Percentiles rank a stretch among this genome's conserved stretches.
Evolutionary conservation across 2,113 vertebrate genomes (phyloP).

Genomic region (Todiramphus saurophagus): DNA sequence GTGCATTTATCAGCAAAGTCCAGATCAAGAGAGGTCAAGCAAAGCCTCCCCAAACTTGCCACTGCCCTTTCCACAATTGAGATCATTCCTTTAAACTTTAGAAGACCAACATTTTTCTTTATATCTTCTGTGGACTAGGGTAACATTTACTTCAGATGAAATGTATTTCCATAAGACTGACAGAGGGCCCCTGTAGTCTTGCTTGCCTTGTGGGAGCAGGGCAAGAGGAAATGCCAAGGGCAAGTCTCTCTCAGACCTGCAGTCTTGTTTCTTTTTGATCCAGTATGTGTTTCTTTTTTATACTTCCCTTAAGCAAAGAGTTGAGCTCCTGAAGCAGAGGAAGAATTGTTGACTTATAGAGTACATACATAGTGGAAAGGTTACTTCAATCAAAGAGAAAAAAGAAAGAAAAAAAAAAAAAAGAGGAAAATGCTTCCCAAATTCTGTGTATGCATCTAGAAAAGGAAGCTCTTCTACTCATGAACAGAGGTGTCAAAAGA

Average conservation of each 20-base stretch:
- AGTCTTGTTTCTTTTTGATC: constrained; percentile 45
- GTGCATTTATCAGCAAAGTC: constrained; percentile 29
- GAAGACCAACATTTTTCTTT: constrained; percentile 10
- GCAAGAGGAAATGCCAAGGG: constrained; percentile 59
- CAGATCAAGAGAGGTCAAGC: constrained; percentile 43
- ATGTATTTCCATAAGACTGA: constrained; percentile 43
- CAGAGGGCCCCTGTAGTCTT: constrained; percentile 1
- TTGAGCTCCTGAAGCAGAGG: constrained; percentile 1
- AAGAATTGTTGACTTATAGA: constrained; percentile 31
- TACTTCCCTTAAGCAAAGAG: constrained; percentile 44
- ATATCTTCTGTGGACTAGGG: not conserved
- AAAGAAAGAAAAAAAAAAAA: not conserved
- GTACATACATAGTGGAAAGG: not conserved
- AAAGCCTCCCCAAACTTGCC: not conserved
- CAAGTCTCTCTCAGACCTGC: constrained; percentile 14
- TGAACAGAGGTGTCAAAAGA: not conserved
- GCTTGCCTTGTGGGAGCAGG: constrained; percentile 5
- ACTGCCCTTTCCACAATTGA: constrained; percentile 34
- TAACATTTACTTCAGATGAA: constrained; percentile 63
- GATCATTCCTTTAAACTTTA: constrained; percentile 34
- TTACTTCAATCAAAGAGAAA: not conserved
- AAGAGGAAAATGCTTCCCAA: not conserved
- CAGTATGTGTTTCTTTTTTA: not conserved
- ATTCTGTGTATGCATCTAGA: not conserved
- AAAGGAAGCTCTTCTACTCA: not conserved